Base-by-base conservation (phyloP, 1,140 invertebrate genomes). In the Sycophila sp. region DNA sequence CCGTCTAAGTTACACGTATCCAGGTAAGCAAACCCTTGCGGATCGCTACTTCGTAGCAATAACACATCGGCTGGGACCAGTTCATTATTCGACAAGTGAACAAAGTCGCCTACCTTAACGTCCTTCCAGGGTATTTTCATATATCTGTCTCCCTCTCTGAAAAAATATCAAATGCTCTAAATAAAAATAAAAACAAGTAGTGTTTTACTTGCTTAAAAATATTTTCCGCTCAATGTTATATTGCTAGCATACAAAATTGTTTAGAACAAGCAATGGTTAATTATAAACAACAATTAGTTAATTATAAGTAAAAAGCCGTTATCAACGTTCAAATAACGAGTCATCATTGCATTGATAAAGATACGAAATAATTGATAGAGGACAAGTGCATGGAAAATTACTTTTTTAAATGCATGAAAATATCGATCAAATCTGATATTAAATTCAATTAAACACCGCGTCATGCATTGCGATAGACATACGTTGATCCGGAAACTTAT, bases 1-100 rank as follows among this genome's bases (percentile, higher is more conserved):
- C 98, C 98, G 82, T 99, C 98, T 75, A 99, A 88, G 87, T 99
- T 99, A 72, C 96, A 96, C 2, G 98, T 99, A 86, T 99, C 91
- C 80, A 99, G 93, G 85, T 98, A 99, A 82, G 97, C 99, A 75
- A 98, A 90, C 30, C 97, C 97, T 79, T 96, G 90, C 4, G 94
- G 92, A 87, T 98, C 97, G 81, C 96, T 97, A 47, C 94, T 94
- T 71, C 92, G 89, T 36, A 99, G 86, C 24, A 99, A 83, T 28
- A 99, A 87, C 77, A 99, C 93, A 84, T 99, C 98, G 4, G 98
- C 97, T 7, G 98, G 98, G 72, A 99, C 96, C 24, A 95, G 90
- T 88, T 99, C 97, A 87, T 99, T 97, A 87, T 97, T 97, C 13
- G 95, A 96, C 67, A 99, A 87, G 87, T 99, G 97, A 17, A 99